Evolutionary conservation across 1,140 invertebrate genomes (phyloP).

Genomic region (Charaxes varanes): DNA sequence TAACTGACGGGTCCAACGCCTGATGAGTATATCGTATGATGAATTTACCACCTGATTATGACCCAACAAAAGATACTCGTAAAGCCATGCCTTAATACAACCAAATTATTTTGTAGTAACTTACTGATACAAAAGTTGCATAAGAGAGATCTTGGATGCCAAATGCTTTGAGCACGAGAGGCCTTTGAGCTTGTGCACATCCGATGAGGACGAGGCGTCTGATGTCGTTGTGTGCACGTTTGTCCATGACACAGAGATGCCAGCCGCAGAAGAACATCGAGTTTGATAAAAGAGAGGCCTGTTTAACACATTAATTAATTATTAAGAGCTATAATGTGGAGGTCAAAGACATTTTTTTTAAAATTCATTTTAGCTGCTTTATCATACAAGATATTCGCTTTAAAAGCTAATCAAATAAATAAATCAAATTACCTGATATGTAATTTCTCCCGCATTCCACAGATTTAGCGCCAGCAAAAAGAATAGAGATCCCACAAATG

Average conservation of each 20-base stretch:
- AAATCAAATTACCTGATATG: conserved; percentile 63
- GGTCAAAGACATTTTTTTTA: too few species aligned
- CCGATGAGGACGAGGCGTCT: conserved; percentile 42
- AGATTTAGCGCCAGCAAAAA: conserved; percentile 46
- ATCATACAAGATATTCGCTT: too few species aligned
- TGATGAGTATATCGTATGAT: too few species aligned
- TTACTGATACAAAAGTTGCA: conserved; percentile 59
- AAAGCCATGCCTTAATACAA: too few species aligned
- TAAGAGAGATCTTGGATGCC: conserved; percentile 61
- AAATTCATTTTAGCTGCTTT: too few species aligned
- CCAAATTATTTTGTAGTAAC: too few species aligned
- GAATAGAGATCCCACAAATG: conserved; percentile 53
- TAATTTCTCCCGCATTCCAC: conserved; percentile 56
- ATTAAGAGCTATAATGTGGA: too few species aligned
- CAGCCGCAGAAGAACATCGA: conserved; percentile 58
- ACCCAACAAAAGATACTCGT: too few species aligned
- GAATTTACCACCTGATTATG: too few species aligned
- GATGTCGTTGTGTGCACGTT: conserved; percentile 33
- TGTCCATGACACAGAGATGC: conserved; percentile 39
- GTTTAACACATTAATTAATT: too few species aligned
- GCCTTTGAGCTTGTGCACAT: conserved; percentile 57
- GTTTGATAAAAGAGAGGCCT: conserved; percentile 52
- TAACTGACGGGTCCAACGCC: too few species aligned
- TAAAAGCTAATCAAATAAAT: conserved; percentile 5
- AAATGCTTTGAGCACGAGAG: conserved; percentile 56